Percentiles rank a stretch among this genome's conserved stretches.
These are phyloP conservation scores for Saimiri boliviensis DNA, from an alignment of 2,113 vertebrate genomes.

Conservation along the genomic window DNA sequence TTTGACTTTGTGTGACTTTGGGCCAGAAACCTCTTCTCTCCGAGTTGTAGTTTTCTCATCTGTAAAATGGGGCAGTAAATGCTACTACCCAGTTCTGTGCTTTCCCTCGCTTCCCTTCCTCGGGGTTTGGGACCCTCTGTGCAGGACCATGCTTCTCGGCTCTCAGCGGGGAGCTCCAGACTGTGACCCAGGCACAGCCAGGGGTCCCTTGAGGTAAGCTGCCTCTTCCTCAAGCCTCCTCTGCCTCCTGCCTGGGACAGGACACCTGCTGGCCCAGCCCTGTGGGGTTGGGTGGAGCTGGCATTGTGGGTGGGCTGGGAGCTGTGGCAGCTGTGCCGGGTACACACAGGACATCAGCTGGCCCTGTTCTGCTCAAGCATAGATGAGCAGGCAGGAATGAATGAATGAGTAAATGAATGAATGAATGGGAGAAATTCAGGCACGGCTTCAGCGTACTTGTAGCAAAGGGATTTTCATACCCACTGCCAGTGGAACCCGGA, in stretches of 20 bases:
- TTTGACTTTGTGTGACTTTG: background rate
- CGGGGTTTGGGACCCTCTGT: background rate
- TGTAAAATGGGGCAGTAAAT: background rate
- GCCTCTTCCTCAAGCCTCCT: background rate
- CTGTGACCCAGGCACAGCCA: background rate
- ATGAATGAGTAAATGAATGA: background rate
- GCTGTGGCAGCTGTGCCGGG: no score
- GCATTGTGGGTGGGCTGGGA: background rate
- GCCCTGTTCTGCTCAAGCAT: accelerated
- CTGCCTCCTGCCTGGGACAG: accelerated
- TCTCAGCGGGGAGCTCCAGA: background rate
- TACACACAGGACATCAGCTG: accelerated
- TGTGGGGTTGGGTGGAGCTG: background rate
- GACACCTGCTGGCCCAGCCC: accelerated
- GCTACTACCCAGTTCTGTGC: no score
- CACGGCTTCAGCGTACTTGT: background rate
- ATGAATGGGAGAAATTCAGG: background rate
- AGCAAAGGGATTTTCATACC: background rate
- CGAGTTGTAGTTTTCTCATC: background rate
- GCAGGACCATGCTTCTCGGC: background rate
- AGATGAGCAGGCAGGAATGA: background rate
- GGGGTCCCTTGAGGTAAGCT: no score
- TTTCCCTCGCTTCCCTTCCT: background rate
- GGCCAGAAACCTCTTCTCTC: background rate
- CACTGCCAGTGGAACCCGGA: background rate